Base-by-base conservation (phyloP, 2,888 invertebrate species). In the Noctua janthina region DNA sequence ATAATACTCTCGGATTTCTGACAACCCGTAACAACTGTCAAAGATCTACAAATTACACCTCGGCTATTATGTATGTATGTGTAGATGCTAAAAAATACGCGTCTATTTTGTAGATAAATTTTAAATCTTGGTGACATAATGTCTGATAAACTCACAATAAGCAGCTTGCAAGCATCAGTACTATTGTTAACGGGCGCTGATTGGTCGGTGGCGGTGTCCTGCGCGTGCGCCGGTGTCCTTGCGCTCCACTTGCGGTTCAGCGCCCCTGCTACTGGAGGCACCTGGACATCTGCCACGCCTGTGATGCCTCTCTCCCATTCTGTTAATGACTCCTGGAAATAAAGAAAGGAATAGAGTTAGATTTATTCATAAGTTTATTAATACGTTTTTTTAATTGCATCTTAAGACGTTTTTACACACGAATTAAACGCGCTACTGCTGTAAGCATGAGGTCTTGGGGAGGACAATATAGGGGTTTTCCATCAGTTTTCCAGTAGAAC, bases 81-180 rank as follows among this genome's bases (percentile, higher is more conserved):
- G 15, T 1, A 35, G 8, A 4, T 64, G 35, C 39, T 66, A 11
- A 20, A 35, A 35, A 66, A 39, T 66, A 10, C 35, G 5, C 20
- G 39, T 39, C 39, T 20, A 39, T 39, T 5, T 35, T 64, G 35
- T 39, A 66, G 20, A 62, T 29, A 59, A 29, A 29, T n/a, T 62
- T 29, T 59, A 62, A 35, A 62, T 56, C 2, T 8, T 51, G 23
- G n/a, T 43, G n/a, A 23, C 6, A 10, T 43, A 54, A 23, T 23
- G 35, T 8, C 8, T 10, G 39, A 17, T 62, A 54, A 74, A 94
- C 96, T 95, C 69, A 96, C 96, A 91, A 96, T 92, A 67, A 95
- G 93, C 70, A 96, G 92, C 85, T 96, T 96, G 93, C 97, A 97
- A 29, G 96, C 93, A 68, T 97, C 96, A 17, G 95, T 96, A 78